Conservation (phyloP, 2,888 invertebrate genomes). For the Rotaria socialis region DNA sequence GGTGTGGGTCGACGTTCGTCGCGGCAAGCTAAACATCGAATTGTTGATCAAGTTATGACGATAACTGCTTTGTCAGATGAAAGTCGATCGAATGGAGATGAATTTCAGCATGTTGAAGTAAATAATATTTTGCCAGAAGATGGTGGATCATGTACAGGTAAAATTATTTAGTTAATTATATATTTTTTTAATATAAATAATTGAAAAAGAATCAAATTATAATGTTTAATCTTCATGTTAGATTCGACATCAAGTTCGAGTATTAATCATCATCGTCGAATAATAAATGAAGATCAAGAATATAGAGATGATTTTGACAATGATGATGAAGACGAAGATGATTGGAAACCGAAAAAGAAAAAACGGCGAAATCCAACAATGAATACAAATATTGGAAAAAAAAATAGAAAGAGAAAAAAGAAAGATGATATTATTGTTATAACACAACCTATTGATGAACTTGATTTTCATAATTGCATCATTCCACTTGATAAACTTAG, state of each 20-base stretch:
- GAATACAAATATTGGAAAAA: background rate
- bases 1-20: constrained; percentile 23
- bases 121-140: background rate
- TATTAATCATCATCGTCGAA: constrained; percentile 15
- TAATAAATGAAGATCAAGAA: constrained; percentile 29
- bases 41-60: constrained; percentile 4
- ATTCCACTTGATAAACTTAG: constrained; percentile 22
- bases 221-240: background rate
- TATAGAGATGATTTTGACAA: constrained; percentile 20
- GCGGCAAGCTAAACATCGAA: background rate
- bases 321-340: constrained; percentile 32
- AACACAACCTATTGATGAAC: background rate
- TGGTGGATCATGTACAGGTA: constrained; percentile 12
- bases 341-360: constrained; percentile 23
- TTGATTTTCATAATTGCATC: constrained; percentile 28
- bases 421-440: background rate
- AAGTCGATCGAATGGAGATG: constrained; percentile 7
- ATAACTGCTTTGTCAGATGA: background rate
- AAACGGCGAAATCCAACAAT: background rate
- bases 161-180: no score
- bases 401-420: background rate
- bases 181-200: no score
- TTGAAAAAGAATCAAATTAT: no score
- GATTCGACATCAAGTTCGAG: constrained; percentile 31
- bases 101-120: background rate